These are phyloP conservation scores for Aphelinus atriplicis DNA, from an alignment of 1,140 invertebrate genomes.

Conservation along the genomic window DNA sequence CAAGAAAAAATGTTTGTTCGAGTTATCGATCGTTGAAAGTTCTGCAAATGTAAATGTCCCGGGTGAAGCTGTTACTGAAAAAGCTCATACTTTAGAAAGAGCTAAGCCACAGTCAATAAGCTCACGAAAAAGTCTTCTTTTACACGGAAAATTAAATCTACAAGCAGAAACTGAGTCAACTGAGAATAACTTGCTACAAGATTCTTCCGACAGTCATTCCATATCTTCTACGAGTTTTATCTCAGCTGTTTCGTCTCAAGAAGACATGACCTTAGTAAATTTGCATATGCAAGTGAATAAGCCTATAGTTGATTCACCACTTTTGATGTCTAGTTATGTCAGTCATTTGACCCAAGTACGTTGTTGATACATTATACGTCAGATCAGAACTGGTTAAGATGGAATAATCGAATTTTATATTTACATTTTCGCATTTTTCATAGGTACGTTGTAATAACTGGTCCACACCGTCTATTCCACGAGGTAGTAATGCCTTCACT, in stretches of 20 bases:
- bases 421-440: slow-evolving; percentile 10
- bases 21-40: slow-evolving; percentile 67
- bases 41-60: slow-evolving; percentile 57
- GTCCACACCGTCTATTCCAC: slow-evolving; percentile 75
- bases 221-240: slow-evolving; percentile 89
- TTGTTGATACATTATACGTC: slow-evolving; percentile 6
- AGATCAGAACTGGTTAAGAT: too few relatives aligned
- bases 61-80: slow-evolving; percentile 48
- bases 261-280: slow-evolving; percentile 92
- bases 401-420: too few relatives aligned
- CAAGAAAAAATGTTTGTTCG: slow-evolving; percentile 68
- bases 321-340: slow-evolving; percentile 94
- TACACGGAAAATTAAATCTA: slow-evolving; percentile 46
- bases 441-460: slow-evolving; percentile 77
- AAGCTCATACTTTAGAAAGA: slow-evolving; percentile 59
- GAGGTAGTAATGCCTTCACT: slow-evolving; percentile 77
- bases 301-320: slow-evolving; percentile 90
- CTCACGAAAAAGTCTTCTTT: slow-evolving; percentile 48
- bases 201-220: slow-evolving; percentile 75
- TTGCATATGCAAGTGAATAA: slow-evolving; percentile 95
- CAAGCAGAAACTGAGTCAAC: slow-evolving; percentile 45
- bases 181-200: slow-evolving; percentile 56
- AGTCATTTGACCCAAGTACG: slow-evolving; percentile 89
- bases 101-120: slow-evolving; percentile 48
- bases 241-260: slow-evolving; percentile 92